Base-by-base conservation (phyloP, 1,140 invertebrate species). In the Ptiloglossa arizonensis region DNA sequence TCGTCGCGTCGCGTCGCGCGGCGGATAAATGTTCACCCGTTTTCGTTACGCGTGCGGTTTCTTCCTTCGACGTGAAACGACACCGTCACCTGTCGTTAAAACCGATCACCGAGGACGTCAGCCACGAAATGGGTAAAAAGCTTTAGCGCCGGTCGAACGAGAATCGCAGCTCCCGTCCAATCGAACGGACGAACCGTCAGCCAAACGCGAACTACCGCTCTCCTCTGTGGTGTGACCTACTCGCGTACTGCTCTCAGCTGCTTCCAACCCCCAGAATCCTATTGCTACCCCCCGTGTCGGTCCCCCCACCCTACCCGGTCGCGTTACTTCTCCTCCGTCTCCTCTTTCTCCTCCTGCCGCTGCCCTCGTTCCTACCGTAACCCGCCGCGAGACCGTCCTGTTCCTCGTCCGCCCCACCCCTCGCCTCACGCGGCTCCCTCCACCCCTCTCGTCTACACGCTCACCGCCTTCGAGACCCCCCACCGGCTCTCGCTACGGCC, bases 221-320 rank as follows among this genome's bases (percentile, higher is more conserved):
- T 89, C 82, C 84, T 87, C 87, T 80, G 88, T 89, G 85, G 86
- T 90, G 83, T 91, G 90, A 91, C 90, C 90, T 91, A 91, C 87
- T 91, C 90, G 89, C 87, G 68, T 67, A 87, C 87, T 88, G 87
- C 87, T 90, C 90, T 91, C 90, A 90, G 90, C 90, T 91, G 89
- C 89, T 91, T 87, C 77, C 87, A 91, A 90, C 87, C 89, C 89
- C 88, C 87, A 86, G 87, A 87, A 73, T 85, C 76, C 70, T 87
- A 85, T 78, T 76, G 71, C 48, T 66, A 85, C 83, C 83, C 83
- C n/a, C 83, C 74, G 63, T 70, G 24, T 35, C 77, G 41, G 44
- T 27, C 81, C 71, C 85, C 74, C 86, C 66, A 82, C 66, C 50
- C 29, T 22, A n/a, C 46, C 41, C 9, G 13, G 8, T 11, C 67